Evolutionary conservation across 1,140 invertebrate species (phyloP).

Genomic region (Artemia franciscana): DNA sequence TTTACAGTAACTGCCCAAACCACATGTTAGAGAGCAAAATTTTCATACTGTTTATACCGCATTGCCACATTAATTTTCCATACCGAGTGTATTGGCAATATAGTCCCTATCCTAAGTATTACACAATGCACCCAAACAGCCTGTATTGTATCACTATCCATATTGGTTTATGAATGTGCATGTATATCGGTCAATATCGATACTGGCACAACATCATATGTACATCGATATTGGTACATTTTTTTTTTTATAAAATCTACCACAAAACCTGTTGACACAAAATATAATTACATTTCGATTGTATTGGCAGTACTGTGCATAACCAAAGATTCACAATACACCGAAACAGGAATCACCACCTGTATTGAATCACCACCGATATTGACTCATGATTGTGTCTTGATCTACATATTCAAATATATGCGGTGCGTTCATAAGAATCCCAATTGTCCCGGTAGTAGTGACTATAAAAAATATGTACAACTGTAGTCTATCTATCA

Average conservation of each 20-base stretch:
- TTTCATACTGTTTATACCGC: too few relatives aligned
- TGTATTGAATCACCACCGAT: constrained; percentile 36
- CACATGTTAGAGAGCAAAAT: too few relatives aligned
- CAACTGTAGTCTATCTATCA: constrained; percentile 87
- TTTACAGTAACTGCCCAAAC: too few relatives aligned
- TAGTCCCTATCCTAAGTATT: too few relatives aligned
- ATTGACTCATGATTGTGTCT: constrained; percentile 82
- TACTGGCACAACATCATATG: neutral
- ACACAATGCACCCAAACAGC: too few relatives aligned
- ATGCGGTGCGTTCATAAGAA: constrained; percentile 95
- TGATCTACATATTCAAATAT: constrained; percentile 98
- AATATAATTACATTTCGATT: neutral
- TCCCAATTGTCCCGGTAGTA: constrained; percentile 74
- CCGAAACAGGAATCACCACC: neutral
- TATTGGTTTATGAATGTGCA: too few relatives aligned
- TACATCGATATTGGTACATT: neutral
- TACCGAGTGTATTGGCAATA: too few relatives aligned
- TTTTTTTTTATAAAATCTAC: neutral
- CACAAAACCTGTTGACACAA: neutral
- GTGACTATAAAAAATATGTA: constrained; percentile 96
- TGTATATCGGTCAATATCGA: neutral
- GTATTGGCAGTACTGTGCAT: neutral
- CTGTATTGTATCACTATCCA: too few relatives aligned
- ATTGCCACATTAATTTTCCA: too few relatives aligned
- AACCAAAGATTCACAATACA: neutral